phyloP scores from a whole-genome alignment of 2,113 vertebrate species.

The Peromyscus polionotus region DNA sequence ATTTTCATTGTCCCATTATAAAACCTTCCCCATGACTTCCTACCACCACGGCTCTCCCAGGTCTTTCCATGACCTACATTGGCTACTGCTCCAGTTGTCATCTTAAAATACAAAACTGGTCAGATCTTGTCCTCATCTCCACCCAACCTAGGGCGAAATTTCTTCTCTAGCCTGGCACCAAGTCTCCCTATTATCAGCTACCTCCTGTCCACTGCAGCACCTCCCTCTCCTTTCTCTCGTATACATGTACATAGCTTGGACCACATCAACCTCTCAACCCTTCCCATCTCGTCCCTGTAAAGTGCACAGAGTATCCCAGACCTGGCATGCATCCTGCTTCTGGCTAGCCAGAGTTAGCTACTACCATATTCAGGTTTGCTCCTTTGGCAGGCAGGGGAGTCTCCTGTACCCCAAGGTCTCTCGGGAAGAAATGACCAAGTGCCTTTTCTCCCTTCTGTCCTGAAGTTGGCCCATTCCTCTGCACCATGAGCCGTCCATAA shows the following conservation, averaged over 20 bases:
- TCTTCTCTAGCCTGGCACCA: neutral
- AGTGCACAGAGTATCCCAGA: neutral
- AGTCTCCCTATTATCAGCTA: neutral
- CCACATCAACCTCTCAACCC: neutral
- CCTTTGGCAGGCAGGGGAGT: neutral
- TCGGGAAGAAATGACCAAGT: neutral
- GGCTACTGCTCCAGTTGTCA: neutral
- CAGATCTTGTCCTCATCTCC: neutral
- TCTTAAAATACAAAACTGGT: slow-evolving; percentile 4
- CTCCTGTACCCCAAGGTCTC: neutral
- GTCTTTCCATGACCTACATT: neutral
- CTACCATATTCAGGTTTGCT: neutral
- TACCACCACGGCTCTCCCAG: neutral
- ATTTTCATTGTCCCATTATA: neutral
- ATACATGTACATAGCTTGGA: neutral
- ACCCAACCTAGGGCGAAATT: neutral
- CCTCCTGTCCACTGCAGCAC: neutral
- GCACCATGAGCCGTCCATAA: neutral
- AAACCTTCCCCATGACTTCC: neutral
- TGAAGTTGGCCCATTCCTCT: neutral
- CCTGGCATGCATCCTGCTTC: neutral
- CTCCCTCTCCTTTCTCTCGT: neutral
- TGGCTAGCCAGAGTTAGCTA: neutral
- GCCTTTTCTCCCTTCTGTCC: neutral
- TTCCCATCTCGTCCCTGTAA: neutral